Evolutionary conservation across 2,888 invertebrate genomes (phyloP).

Genomic region (Tetanocera ferruginea): DNA sequence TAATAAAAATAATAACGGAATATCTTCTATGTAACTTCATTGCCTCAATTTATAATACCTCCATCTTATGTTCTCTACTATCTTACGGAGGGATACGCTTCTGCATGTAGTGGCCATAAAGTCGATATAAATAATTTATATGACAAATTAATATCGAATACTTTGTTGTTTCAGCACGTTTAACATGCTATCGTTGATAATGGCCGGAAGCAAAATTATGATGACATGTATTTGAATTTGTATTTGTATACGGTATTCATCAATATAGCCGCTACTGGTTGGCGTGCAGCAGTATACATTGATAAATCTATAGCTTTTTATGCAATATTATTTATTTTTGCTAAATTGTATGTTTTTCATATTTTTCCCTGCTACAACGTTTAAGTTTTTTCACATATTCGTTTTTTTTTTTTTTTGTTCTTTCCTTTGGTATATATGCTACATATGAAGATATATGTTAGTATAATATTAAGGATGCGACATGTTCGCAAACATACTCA

Average conservation of each 20-base stretch:
- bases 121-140: constrained; percentile 14
- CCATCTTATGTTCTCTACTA: no score
- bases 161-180: constrained; percentile 1
- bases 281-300: background rate
- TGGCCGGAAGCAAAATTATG: constrained; percentile 5
- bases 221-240: constrained; percentile 5
- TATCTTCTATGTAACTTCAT: no score
- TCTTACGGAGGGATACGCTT: no score
- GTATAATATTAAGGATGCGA: background rate
- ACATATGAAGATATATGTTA: background rate
- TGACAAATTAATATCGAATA: background rate
- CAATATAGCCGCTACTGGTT: background rate
- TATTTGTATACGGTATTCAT: background rate
- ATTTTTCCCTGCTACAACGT: background rate
- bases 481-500: background rate
- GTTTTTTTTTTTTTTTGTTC: background rate
- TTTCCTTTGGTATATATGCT: background rate
- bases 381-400: background rate
- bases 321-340: constrained; percentile 14
- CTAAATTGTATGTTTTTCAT: constrained; percentile 15
- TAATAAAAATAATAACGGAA: no score
- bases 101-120: no score
- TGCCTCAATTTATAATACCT: no score
- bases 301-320: background rate
- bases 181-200: constrained; percentile 10